Percentiles rank a stretch among this genome's conserved stretches.
Conservation (phyloP, 2,888 invertebrate genomes). For the Glyphotaelius pellucidus region DNA sequence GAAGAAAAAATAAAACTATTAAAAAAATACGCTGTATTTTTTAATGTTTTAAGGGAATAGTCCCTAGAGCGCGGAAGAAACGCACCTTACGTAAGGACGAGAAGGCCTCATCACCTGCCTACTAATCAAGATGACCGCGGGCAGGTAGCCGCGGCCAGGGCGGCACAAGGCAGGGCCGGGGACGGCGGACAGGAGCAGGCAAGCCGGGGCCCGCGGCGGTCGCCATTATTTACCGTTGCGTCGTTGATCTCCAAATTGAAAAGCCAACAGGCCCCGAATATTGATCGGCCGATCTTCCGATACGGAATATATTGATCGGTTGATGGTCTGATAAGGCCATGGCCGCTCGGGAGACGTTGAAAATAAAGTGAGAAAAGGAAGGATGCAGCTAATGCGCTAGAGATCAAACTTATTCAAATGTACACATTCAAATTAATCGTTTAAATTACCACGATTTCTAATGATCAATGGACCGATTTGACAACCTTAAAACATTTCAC, state of each 20-base stretch:
- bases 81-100: conserved; percentile 34
- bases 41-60: background rate
- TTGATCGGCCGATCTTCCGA: conserved; percentile 50
- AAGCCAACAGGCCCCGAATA: conserved; percentile 59
- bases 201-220: conserved; percentile 23
- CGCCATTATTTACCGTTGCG: conserved; percentile 48
- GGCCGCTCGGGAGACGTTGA: conserved; percentile 27
- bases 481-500: too few species aligned
- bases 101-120: conserved; percentile 42
- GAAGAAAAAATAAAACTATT: too few species aligned
- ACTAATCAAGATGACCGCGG: conserved; percentile 26
- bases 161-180: background rate
- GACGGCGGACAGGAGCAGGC: conserved; percentile 28
- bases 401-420: too few species aligned
- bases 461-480: too few species aligned
- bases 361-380: background rate
- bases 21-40: too few species aligned
- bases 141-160: conserved; percentile 19
- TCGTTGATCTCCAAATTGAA: conserved; percentile 52
- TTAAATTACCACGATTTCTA: too few species aligned
- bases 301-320: background rate
- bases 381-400: background rate
- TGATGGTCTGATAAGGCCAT: conserved; percentile 15
- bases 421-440: too few species aligned
- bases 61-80: background rate